Conservation (phyloP, 2,888 invertebrate species). For the Stenodema calcarata region DNA sequence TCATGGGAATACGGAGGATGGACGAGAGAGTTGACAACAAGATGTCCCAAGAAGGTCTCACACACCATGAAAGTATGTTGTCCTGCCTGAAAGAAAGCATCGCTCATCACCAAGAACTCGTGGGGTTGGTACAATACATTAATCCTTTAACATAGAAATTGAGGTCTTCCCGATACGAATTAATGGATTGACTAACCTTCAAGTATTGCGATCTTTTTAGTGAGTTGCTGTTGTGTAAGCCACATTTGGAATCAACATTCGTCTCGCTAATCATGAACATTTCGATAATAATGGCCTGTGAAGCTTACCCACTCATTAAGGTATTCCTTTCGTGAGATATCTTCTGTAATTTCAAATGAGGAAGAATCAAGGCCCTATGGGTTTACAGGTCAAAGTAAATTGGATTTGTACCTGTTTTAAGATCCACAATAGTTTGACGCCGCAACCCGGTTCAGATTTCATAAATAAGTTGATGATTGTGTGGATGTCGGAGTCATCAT, state of each 20-base stretch:
- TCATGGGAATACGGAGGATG: neutral
- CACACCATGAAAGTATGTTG: constrained; percentile 1
- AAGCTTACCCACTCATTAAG: constrained; percentile 20
- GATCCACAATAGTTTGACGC: no score
- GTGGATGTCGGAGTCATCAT: no score
- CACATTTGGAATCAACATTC: neutral
- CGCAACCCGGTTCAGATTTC: no score
- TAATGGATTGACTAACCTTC: neutral
- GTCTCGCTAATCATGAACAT: neutral
- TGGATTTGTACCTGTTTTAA: no score
- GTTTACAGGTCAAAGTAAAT: no score
- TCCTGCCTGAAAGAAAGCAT: constrained; percentile 12
- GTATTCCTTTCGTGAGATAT: no score
- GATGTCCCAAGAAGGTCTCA: neutral
- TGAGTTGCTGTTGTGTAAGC: neutral
- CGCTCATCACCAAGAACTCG: constrained; percentile 9
- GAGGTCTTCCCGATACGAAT: neutral
- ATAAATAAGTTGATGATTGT: no score
- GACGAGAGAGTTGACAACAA: neutral
- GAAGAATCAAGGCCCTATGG: no score
- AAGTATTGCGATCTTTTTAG: neutral
- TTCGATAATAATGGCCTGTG: constrained; percentile 16
- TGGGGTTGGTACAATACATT: neutral
- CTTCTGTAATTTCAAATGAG: no score
- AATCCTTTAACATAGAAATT: neutral